Evolutionary conservation across 2,113 vertebrate species (phyloP), one percentile per base, ranked within the genome.

Genomic region (Chloropsis hardwickii): DNA sequence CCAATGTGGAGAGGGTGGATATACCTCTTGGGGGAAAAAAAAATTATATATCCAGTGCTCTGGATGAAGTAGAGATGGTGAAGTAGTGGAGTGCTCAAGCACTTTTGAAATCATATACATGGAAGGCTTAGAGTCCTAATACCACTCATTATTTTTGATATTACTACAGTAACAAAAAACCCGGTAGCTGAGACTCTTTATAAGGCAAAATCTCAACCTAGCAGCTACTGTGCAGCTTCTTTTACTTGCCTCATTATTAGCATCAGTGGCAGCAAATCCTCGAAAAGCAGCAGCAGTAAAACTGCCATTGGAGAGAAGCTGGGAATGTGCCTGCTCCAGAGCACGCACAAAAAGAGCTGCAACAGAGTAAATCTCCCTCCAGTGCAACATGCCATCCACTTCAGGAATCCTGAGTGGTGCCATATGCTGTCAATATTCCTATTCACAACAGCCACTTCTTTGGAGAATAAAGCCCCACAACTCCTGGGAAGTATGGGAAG

Each of bases 271-370:
- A 91, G 45, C 78, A 95, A 94, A 88, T 91, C 37, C 50, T 73
- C 0, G 0, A 72, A 91, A 80, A 88, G 24, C 50, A 50, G 29
- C 0, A 0, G 56, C 21, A 82, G 37, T 85, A 93, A 92, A 96
- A 54, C 57, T 87, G 56, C 47, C 56, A 10, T 29, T 2, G 7
- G 29, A 44, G 64, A 64, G 70, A 76, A 71, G 28, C 47, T 48
- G 71, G 67, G 71, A 69, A 47, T 14, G 21, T 66, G n/a, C 0
- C 67, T 72, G 20, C 47, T 60, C 0, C 0, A n/a, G 24, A 86
- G 21, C 2, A 3, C 0, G 0, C 2, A 2, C 22, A n/a, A 8
- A 1, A 0, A 57, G 48, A 73, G 13, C 29, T 54, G 40, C 45
- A 84, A 1, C 29, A 70, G 74, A 77, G 35, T 90, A 91, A 80